A percentile compares a stretch with the other conserved stretches of the same genome.
phyloP scores from a whole-genome alignment of 2,797 vertebrate genomes.

The Galagoides demidoff region DNA sequence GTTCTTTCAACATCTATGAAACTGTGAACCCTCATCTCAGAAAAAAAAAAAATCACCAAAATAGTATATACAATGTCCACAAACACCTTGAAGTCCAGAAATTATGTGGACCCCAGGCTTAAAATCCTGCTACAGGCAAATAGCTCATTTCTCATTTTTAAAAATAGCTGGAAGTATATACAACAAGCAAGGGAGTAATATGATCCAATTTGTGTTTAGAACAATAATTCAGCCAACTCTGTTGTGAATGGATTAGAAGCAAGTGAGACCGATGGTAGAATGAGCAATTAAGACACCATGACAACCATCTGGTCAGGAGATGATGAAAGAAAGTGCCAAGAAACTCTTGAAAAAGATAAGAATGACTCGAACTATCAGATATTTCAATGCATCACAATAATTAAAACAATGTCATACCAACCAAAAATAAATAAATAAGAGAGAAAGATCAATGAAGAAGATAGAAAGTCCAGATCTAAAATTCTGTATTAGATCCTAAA shows the following conservation, averaged over 20 bases:
- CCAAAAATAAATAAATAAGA: background rate
- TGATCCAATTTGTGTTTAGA: constrained; percentile 35
- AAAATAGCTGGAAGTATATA: constrained; percentile 3
- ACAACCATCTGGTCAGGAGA: background rate
- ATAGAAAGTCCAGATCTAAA: background rate
- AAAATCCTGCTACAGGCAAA: constrained; percentile 1
- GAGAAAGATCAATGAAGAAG: background rate
- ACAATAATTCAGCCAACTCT: constrained; percentile 4
- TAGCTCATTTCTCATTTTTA: background rate
- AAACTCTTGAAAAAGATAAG: constrained; percentile 12
- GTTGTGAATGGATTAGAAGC: background rate
- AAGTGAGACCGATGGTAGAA: background rate
- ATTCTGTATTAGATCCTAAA: background rate
- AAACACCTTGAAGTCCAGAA: background rate
- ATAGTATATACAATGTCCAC: background rate
- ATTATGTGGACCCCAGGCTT: background rate
- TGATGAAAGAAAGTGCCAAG: background rate
- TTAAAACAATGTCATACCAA: constrained; percentile 10
- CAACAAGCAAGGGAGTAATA: background rate
- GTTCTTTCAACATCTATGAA: constrained; percentile 26
- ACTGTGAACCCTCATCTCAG: background rate
- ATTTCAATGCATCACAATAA: background rate
- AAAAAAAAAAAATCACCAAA: background rate
- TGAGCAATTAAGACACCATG: constrained; percentile 28
- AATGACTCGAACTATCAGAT: background rate